phyloP scores from a whole-genome alignment of 2,113 vertebrate genomes.

The Steatornis caripensis region DNA sequence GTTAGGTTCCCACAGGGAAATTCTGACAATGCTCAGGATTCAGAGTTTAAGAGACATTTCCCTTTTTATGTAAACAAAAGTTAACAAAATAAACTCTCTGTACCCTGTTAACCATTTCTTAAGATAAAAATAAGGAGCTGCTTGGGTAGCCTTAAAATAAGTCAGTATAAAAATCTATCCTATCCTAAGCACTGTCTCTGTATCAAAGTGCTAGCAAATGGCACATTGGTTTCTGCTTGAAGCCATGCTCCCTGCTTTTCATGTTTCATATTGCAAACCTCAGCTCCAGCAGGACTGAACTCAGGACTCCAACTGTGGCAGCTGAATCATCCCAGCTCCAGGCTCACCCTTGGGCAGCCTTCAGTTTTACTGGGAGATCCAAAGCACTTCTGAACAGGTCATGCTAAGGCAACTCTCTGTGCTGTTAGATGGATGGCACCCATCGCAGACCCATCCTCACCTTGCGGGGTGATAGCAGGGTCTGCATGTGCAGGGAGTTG shows the following conservation, averaged over 20 bases:
- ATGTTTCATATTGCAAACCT: background rate
- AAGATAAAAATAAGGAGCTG: conserved; percentile 9
- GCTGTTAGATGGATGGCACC: background rate
- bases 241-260: background rate
- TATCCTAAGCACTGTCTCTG: background rate
- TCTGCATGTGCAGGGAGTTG: background rate
- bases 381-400: background rate
- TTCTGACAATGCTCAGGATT: background rate
- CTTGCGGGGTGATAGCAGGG: fast-evolving
- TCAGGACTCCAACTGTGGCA: background rate
- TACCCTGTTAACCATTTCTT: conserved; percentile 17
- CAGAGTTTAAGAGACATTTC: conserved; percentile 2
- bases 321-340: background rate
- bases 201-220: background rate
- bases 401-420: background rate
- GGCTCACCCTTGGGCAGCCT: background rate
- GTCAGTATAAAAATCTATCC: conserved; percentile 3
- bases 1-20: background rate
- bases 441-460: fast-evolving
- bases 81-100: conserved; percentile 46
- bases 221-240: background rate
- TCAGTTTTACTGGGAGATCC: background rate
- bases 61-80: conserved; percentile 40
- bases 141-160: background rate
- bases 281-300: background rate